Percentiles rank a stretch among this genome's conserved stretches.
Evolutionary conservation across 2,113 vertebrate genomes (phyloP).

Genomic region (Hirundichthys speculiger): DNA sequence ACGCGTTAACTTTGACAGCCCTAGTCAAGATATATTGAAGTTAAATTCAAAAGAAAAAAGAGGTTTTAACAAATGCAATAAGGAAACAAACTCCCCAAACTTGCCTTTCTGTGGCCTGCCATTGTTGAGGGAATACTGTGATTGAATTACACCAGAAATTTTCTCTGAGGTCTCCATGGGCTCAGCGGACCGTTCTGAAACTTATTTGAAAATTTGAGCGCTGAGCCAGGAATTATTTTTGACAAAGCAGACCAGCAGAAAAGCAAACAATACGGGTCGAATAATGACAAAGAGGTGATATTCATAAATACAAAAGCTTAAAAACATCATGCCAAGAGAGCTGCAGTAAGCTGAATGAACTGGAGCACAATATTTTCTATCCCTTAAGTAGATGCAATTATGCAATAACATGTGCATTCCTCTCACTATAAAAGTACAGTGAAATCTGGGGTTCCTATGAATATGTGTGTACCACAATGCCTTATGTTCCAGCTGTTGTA

Average conservation of each 20-base stretch:
- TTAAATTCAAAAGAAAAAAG: too few relatives aligned
- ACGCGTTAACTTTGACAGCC: too few relatives aligned
- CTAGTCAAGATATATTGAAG: too few relatives aligned
- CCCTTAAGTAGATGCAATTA: too few relatives aligned
- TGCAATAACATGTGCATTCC: not conserved
- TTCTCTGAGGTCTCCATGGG: constrained; percentile 52
- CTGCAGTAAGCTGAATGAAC: constrained; percentile 9
- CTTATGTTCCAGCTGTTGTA: not conserved
- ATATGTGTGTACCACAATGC: not conserved
- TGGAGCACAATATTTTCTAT: too few relatives aligned
- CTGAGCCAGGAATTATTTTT: constrained; percentile 61
- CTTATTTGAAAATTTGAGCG: constrained; percentile 53
- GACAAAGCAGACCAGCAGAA: constrained; percentile 39
- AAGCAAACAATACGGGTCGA: constrained; percentile 32
- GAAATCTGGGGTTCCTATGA: not conserved
- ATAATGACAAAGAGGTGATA: constrained; percentile 46
- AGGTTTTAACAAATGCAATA: constrained; percentile 18
- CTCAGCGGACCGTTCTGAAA: constrained; percentile 46
- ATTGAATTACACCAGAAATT: constrained; percentile 61
- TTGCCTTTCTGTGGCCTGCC: constrained; percentile 22
- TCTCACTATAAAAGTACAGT: not conserved
- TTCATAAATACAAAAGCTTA: constrained; percentile 15
- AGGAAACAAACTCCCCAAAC: constrained; percentile 7
- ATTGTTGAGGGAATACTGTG: constrained; percentile 50
- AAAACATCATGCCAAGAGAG: constrained; percentile 6